Base-by-base conservation (phyloP, 2,888 invertebrate species). In the Galerucella nymphaeae region DNA sequence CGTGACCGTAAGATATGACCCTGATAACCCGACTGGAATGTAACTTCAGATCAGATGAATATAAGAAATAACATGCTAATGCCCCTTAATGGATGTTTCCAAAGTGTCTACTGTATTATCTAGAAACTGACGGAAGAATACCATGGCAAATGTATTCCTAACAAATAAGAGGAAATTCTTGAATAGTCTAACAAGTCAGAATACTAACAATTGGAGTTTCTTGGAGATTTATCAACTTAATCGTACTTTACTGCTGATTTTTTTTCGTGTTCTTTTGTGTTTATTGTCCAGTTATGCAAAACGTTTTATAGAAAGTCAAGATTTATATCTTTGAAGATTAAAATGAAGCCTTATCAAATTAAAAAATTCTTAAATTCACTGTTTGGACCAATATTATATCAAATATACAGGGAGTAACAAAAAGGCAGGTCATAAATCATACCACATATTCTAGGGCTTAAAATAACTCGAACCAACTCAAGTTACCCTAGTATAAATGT, bases 31-130 rank as follows among this genome's bases (percentile, higher is more conserved):
- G 69, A 72, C 69, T 77, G 81, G 83, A 83, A 83, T 83, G 83
- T 77, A 79, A 75, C 77, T 77, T 79, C 81, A 80, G 80, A 82
- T 82, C 81, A 76, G 80, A 81, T 79, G 82, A 79, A 79, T 80
- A 79, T 80, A 80, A 79, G 78, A 81, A 80, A 82, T 81, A 82
- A 81, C 81, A 82, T 79, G 81, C 79, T 83, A 83, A 83, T 82
- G 79, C 76, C 76, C 75, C 78, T 78, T 82, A 82, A 82, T 82
- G 77, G 79, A 74, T 70, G 73, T 78, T 78, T 78, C 78, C 77
- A 71, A 74, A 71, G 72, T 74, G 76, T 76, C 76, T 76, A 76
- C 79, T 76, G 79, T 78, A 77, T 80, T 80, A 80, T 79, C 77
- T 72, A 74, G 58, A 50, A 59, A 63, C 73, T 74, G 75, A 72